Evolutionary conservation across 2,113 vertebrate genomes (phyloP), one percentile per base, ranked within the genome.

Genomic region (Ciconia stormi): DNA sequence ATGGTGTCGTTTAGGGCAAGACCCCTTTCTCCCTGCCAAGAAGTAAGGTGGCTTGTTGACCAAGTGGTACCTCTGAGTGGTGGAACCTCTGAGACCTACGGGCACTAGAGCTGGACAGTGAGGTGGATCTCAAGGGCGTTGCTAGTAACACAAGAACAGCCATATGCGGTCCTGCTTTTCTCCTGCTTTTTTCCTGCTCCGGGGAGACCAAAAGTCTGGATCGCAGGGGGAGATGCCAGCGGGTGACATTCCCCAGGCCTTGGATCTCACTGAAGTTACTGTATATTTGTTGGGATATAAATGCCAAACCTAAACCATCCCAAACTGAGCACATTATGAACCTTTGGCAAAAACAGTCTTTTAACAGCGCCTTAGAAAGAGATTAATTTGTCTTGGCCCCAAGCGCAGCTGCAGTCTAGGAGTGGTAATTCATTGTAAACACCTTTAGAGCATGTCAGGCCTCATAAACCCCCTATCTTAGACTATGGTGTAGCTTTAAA

Each of bases 141-240:
- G 30, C 50, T 50, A 32, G 30, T 44, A 61, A 61, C 23, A 61
- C 16, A 53, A 38, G 36, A 46, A 61, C 27, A 40, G 30, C 36
- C 26, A 4, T 19, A 36, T 17, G 8, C 12, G 13, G 8, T 40
- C 29, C 59, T 69, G n/a, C 46, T 73, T 77, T 73, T 25, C 22
- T 56, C n/a, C 40, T 55, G 26, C 26, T 44, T 50, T 36, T 61
- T n/a, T 50, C 42, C 34, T 25, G 58, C 22, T 82, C 13, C 72
- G 29, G 25, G 50, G 44, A 53, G 34, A 69, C 23, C 44, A 56
- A 21, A 93, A 56, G 32, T 53, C 71, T 73, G 49, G 19, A 55
- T 61, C 1, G 0, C 0, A 0, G 6, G 8, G 11, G 12, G 9
- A 79, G 13, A 36, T 4, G 10, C 76, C 63, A 34, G 67, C 0